phyloP scores from a whole-genome alignment of 2,888 invertebrate species.

The Chymomyza caudatula region DNA sequence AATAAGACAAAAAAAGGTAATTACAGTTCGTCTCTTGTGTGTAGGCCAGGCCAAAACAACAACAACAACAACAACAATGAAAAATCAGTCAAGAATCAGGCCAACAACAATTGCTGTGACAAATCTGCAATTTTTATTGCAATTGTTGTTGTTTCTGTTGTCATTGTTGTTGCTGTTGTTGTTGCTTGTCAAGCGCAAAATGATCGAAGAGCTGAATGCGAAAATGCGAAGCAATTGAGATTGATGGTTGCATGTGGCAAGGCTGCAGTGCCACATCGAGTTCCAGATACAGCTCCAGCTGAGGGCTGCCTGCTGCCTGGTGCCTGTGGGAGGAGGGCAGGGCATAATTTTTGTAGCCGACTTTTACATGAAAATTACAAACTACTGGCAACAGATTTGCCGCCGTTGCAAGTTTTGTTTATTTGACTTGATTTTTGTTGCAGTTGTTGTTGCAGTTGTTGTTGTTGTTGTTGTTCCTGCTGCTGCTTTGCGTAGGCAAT shows the following conservation, averaged over 20 bases:
- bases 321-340: conserved; percentile 47
- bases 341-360: conserved; percentile 64
- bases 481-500: background rate
- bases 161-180: background rate
- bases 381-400: conserved; percentile 57
- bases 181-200: conserved; percentile 59
- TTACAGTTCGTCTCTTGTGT: conserved; percentile 47
- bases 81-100: conserved; percentile 50
- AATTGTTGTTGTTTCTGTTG: conserved; percentile 37
- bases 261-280: background rate
- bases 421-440: conserved; percentile 44
- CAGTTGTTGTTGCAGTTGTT: conserved; percentile 49
- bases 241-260: conserved; percentile 49
- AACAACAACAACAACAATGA: conserved; percentile 9
- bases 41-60: conserved; percentile 25
- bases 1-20: conserved; percentile 49
- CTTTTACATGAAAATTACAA: conserved; percentile 72
- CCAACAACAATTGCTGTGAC: conserved; percentile 58
- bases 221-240: conserved; percentile 72
- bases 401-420: conserved; percentile 6
- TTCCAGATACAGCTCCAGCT: background rate
- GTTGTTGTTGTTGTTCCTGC: conserved; percentile 40
- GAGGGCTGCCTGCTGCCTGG: conserved; percentile 36
- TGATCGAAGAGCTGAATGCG: conserved; percentile 71
- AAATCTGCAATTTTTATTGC: conserved; percentile 69